These are phyloP conservation scores for Mesochorus sp. DNA, from an alignment of 2,888 invertebrate genomes.

Conservation along the genomic window DNA sequence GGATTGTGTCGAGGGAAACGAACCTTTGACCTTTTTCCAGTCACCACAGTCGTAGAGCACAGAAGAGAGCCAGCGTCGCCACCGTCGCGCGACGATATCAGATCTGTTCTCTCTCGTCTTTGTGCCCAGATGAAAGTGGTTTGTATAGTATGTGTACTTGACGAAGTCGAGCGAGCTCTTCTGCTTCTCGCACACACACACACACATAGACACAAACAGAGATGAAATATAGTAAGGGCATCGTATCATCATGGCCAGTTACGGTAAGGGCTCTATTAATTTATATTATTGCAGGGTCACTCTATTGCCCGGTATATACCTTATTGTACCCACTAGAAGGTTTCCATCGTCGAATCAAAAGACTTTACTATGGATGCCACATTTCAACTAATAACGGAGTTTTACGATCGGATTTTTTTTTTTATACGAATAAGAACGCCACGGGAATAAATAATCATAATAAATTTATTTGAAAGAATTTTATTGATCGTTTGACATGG, in stretches of 20 bases:
- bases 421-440: conserved; percentile 67
- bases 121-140: conserved; percentile 65
- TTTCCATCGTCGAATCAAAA: conserved; percentile 56
- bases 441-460: too few relatives aligned
- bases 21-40: conserved; percentile 58
- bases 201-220: not conserved
- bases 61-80: not conserved
- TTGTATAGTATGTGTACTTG: conserved; percentile 43
- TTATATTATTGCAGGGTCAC: conserved; percentile 72
- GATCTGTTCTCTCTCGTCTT: conserved; percentile 49
- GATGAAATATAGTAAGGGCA: not conserved
- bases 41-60: conserved; percentile 20
- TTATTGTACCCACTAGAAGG: conserved; percentile 22
- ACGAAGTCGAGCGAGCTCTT: conserved; percentile 49
- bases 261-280: conserved; percentile 71
- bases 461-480: too few relatives aligned
- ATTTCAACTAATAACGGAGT: conserved; percentile 71
- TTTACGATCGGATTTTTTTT: conserved; percentile 64
- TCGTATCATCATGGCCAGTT: conserved; percentile 42
- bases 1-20: conserved; percentile 39
- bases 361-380: conserved; percentile 58
- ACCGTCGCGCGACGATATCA: conserved; percentile 22
- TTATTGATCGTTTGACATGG: too few relatives aligned
- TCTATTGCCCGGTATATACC: conserved; percentile 21
- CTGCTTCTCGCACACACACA: not conserved